phyloP scores from a whole-genome alignment of 2,797 vertebrate genomes.

The Macrochelys suwanniensis region DNA sequence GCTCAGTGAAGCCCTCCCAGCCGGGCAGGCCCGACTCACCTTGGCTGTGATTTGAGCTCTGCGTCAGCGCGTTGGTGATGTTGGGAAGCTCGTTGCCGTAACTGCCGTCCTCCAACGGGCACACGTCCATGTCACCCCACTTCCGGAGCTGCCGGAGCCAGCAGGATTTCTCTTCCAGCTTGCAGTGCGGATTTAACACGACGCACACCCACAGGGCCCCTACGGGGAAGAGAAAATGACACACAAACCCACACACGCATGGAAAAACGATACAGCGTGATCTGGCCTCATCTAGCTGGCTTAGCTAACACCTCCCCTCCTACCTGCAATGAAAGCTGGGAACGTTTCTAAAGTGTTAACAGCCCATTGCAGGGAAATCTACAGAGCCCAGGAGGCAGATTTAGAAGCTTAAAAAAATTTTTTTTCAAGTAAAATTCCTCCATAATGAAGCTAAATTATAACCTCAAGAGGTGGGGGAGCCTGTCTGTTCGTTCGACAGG shows the following conservation, averaged over 20 bases:
- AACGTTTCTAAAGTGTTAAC: slow-evolving; percentile 18
- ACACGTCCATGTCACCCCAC: slow-evolving; percentile 97
- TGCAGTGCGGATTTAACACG: slow-evolving; percentile 97
- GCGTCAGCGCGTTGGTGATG: slow-evolving; percentile 96
- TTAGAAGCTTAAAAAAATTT: slow-evolving; percentile 57
- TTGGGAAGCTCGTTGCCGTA: slow-evolving; percentile 96
- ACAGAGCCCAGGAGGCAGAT: slow-evolving; percentile 31
- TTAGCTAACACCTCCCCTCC: not conserved
- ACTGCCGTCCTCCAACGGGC: slow-evolving; percentile 97
- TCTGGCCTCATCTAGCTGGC: not conserved
- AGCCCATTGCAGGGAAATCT: slow-evolving; percentile 54
- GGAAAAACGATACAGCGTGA: slow-evolving; percentile 25
- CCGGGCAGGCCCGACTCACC: slow-evolving; percentile 81
- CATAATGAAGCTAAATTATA: slow-evolving; percentile 71
- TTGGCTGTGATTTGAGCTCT: slow-evolving; percentile 90
- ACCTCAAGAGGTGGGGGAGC: slow-evolving; percentile 65
- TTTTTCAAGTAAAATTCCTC: slow-evolving; percentile 50
- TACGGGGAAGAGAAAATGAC: slow-evolving; percentile 72
- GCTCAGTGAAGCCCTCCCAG: not conserved
- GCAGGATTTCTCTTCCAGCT: slow-evolving; percentile 94
- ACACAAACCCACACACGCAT: fast-evolving
- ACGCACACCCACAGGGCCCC: slow-evolving; percentile 98
- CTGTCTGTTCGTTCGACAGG: slow-evolving; percentile 57
- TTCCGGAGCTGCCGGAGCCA: slow-evolving; percentile 97
- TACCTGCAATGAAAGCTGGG: not conserved